Percentiles rank a stretch among this genome's conserved stretches.
Conservation (phyloP, 2,888 invertebrate genomes). For the Trichogramma dendrolimi region DNA sequence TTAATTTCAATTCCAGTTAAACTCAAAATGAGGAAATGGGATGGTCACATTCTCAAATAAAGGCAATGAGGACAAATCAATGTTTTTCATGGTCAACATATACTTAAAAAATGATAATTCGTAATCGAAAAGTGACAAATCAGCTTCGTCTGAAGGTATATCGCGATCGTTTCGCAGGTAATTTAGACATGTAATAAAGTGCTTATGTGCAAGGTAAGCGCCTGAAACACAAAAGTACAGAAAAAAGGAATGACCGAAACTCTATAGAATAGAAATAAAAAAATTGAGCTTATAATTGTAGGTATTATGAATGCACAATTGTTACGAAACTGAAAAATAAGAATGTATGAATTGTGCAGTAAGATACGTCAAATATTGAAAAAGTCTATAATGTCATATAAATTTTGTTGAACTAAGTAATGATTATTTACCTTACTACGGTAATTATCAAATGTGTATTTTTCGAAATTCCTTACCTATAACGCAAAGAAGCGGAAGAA, state of each 20-base stretch:
- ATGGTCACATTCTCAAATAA: conserved; percentile 42
- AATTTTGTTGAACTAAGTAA: background rate
- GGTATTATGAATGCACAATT: background rate
- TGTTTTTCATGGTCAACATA: conserved; percentile 39
- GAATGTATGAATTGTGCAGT: background rate
- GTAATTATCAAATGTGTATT: background rate
- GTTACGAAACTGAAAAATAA: background rate
- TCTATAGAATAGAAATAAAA: no score
- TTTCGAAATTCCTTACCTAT: conserved; percentile 57
- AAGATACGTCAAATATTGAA: background rate
- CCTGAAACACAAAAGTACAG: conserved; percentile 43
- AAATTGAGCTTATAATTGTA: no score
- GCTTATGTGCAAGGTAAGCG: conserved; percentile 47
- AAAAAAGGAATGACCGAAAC: no score
- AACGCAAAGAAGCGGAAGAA: conserved; percentile 57
- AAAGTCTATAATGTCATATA: background rate
- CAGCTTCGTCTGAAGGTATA: conserved; percentile 40
- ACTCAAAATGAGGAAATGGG: conserved; percentile 40
- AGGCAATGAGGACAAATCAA: conserved; percentile 37
- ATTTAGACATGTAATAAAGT: conserved; percentile 46
- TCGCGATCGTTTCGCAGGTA: conserved; percentile 44
- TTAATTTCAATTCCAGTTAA: conserved; percentile 32
- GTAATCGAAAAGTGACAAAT: conserved; percentile 39
- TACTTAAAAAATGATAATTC: conserved; percentile 40
- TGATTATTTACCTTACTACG: background rate